Conservation (phyloP, 1,140 invertebrate genomes). For the Drosophila sturtevanti region DNA sequence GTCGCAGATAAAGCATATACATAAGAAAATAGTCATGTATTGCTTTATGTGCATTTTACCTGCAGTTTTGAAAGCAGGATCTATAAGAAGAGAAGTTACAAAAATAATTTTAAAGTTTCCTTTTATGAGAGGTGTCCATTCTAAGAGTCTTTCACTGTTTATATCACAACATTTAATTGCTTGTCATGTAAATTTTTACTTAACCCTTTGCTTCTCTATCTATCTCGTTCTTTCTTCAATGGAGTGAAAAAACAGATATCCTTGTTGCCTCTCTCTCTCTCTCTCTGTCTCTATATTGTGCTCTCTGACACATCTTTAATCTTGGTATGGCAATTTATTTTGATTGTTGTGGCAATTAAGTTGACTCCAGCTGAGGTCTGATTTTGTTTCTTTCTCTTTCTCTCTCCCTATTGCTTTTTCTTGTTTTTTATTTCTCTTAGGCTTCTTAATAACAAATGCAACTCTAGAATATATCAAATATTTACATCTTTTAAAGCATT, state of each 20-base stretch:
- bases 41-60: no score
- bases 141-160: not conserved
- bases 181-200: not conserved
- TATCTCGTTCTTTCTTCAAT: not conserved
- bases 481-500: no score
- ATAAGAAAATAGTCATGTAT: no score
- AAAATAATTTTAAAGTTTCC: no score
- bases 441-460: not conserved
- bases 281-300: not conserved
- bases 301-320: not conserved
- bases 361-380: constrained; percentile 14
- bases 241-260: not conserved
- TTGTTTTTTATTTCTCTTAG: no score
- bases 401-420: no score
- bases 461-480: constrained; percentile 17
- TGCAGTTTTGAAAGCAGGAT: no score
- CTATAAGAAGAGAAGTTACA: no score
- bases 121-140: no score
- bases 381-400: constrained; percentile 10
- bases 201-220: not conserved
- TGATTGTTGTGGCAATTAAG: constrained; percentile 44
- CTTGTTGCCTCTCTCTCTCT: constrained; percentile 8
- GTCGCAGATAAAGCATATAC: no score
- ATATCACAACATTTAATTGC: constrained; percentile 5
- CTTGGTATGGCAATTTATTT: constrained; percentile 24